Percentiles rank a stretch among this genome's conserved stretches.
Evolutionary conservation across 2,797 vertebrate species (phyloP).

Genomic region (Sylvilagus floridanus): DNA sequence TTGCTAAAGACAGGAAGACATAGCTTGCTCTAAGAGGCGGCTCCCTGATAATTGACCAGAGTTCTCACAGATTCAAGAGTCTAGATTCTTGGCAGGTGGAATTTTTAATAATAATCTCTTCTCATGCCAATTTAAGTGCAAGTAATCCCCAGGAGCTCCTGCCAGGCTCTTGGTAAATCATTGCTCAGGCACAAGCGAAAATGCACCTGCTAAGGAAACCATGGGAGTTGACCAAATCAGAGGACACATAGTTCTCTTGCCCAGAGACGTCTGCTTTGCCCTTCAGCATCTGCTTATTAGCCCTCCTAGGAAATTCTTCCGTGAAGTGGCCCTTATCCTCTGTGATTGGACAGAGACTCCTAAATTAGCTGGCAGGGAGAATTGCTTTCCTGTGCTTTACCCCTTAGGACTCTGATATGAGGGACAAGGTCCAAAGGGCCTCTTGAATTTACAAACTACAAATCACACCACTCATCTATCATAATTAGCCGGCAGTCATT

Average conservation of each 20-base stretch:
- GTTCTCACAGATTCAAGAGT: not conserved
- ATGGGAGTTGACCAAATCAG: not conserved
- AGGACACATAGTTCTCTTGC: not conserved
- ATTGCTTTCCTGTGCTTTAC: not conserved
- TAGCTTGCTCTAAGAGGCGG: not conserved
- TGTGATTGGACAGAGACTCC: not conserved
- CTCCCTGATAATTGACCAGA: not conserved
- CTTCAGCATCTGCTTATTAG: not conserved
- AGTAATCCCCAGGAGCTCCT: conserved; percentile 45
- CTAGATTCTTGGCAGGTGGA: conserved; percentile 56
- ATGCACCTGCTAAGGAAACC: conserved; percentile 32
- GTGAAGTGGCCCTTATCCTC: not conserved
- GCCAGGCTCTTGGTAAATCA: conserved; percentile 54
- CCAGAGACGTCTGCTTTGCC: not conserved
- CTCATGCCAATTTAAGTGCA: conserved; percentile 69
- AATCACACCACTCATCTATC: not conserved
- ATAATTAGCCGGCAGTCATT: not conserved
- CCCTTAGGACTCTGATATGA: not conserved
- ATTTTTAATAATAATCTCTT: conserved; percentile 60
- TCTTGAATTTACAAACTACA: not conserved
- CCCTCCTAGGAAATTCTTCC: conserved; percentile 11
- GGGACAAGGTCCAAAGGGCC: not conserved
- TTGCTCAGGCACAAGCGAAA: conserved; percentile 51
- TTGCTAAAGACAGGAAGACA: not conserved
- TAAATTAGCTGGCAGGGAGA: conserved; percentile 47